Percentiles rank a stretch among this genome's conserved stretches.
phyloP scores from a whole-genome alignment of 2,888 invertebrate species.

The Saturnia pavonia region DNA sequence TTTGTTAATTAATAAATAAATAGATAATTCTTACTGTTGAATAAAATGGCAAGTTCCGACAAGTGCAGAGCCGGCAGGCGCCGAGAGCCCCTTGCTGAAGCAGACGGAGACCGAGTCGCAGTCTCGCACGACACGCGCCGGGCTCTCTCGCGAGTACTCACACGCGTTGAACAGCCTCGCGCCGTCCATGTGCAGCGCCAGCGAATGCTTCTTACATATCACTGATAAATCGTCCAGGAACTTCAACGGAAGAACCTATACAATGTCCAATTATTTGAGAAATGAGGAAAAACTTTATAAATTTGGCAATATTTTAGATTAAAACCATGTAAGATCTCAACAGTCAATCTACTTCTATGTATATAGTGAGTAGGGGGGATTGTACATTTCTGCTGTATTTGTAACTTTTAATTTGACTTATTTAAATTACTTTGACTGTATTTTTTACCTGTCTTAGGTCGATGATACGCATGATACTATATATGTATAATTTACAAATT shows the following conservation, averaged over 20 bases:
- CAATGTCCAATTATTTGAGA: neutral
- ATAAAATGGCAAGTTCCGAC: conserved; percentile 89
- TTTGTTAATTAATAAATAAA: no score
- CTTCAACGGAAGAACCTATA: conserved; percentile 86
- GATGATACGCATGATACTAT: no score
- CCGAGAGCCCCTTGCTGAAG: conserved; percentile 95
- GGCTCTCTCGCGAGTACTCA: conserved; percentile 83
- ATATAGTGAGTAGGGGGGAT: no score
- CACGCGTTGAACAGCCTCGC: conserved; percentile 94
- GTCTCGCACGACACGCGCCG: conserved; percentile 84
- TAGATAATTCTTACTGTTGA: conserved; percentile 83
- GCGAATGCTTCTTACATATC: conserved; percentile 83
- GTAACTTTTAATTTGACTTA: no score
- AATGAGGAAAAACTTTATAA: neutral
- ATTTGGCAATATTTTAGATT: no score
- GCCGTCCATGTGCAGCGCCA: conserved; percentile 94
- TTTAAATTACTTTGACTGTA: no score
- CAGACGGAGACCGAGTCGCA: conserved; percentile 94
- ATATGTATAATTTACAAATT: no score
- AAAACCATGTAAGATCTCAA: no score
- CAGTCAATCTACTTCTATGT: no score
- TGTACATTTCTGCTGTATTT: no score
- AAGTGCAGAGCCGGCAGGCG: conserved; percentile 93
- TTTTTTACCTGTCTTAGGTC: no score
- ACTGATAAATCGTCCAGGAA: conserved; percentile 88